These are phyloP conservation scores for Teleogryllus oceanicus DNA, from an alignment of 2,888 invertebrate species.

Conservation along the genomic window DNA sequence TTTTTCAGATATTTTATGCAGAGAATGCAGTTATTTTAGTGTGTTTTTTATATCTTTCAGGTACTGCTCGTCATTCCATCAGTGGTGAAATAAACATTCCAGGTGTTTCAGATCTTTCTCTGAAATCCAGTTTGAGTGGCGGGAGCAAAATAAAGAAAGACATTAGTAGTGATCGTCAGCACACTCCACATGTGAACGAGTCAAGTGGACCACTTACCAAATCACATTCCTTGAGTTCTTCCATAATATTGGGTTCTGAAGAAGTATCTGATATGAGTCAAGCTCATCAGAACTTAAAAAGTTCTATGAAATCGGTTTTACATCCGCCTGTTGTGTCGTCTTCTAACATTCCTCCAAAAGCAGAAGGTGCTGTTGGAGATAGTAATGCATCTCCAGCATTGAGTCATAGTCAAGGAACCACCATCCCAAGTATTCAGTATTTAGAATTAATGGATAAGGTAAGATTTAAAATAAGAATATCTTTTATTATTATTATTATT, in stretches of 20 bases:
- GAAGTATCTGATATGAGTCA: background rate
- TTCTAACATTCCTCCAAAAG: constrained; percentile 24
- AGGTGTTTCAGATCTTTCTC: background rate
- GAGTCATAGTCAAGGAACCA: constrained; percentile 20
- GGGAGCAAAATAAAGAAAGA: background rate
- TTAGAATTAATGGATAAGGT: constrained; percentile 49
- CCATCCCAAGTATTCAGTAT: constrained; percentile 43
- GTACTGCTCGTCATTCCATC: background rate
- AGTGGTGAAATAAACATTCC: constrained; percentile 2
- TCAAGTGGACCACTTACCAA: background rate
- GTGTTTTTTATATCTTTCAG: background rate
- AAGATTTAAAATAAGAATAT: constrained; percentile 44
- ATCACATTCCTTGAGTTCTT: background rate
- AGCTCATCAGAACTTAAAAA: background rate
- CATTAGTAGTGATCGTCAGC: background rate
- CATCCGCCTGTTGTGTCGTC: background rate
- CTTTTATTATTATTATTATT: too few relatives aligned
- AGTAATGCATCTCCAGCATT: constrained; percentile 23
- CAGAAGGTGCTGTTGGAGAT: constrained; percentile 19
- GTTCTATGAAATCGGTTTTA: background rate
- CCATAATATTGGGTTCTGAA: background rate
- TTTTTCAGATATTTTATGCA: too few relatives aligned
- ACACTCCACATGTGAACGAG: background rate
- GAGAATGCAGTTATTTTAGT: too few relatives aligned
- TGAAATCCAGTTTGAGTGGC: background rate